These are phyloP conservation scores for Bombus sylvicola DNA, from an alignment of 1,140 invertebrate species.

Conservation along the genomic window DNA sequence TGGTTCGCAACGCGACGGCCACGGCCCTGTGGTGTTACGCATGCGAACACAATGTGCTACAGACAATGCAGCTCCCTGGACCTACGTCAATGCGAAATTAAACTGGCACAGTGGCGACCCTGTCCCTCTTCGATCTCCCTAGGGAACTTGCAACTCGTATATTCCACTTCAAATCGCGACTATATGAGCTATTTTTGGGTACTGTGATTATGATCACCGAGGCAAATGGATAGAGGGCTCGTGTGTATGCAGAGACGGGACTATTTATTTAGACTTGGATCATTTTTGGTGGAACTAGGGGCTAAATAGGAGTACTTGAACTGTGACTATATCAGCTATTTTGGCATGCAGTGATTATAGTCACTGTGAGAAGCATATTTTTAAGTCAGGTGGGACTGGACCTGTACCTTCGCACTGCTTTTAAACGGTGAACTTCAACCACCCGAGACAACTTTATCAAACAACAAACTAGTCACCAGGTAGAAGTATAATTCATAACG, in stretches of 20 bases:
- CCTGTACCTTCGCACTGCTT: too few species aligned
- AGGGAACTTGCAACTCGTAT: not conserved
- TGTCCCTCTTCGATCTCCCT: not conserved
- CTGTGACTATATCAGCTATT: not conserved
- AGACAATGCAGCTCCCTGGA: conserved; percentile 32
- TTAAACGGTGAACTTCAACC: too few species aligned
- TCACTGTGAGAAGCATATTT: too few species aligned
- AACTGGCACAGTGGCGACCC: conserved; percentile 15
- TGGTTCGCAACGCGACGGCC: not conserved
- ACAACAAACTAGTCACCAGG: too few species aligned
- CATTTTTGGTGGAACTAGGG: not conserved
- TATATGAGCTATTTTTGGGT: not conserved
- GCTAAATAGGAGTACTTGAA: not conserved
- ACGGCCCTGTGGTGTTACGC: not conserved
- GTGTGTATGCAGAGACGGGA: not conserved
- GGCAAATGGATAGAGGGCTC: not conserved
- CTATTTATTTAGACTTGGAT: not conserved
- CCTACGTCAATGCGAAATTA: conserved; percentile 50
- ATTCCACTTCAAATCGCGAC: not conserved
- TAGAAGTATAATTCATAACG: too few species aligned
- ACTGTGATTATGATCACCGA: not conserved
- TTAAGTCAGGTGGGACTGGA: too few species aligned
- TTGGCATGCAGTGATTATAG: too few species aligned
- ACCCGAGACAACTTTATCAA: too few species aligned
- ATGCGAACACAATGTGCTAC: conserved; percentile 23